Base-by-base conservation (phyloP, 2,888 invertebrate genomes). In the Alcis repandata region DNA sequence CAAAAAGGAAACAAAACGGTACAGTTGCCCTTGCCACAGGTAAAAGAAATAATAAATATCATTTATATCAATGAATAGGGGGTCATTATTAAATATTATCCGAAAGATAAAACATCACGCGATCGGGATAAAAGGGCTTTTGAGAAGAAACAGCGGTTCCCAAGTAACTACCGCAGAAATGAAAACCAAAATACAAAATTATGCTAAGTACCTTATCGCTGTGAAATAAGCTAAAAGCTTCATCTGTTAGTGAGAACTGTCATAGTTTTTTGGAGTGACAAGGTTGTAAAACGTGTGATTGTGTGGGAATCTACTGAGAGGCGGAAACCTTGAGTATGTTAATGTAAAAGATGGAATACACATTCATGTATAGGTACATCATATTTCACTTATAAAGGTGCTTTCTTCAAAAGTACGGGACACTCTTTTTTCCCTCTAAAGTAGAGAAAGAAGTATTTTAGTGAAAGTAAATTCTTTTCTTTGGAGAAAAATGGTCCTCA, bases 61-160 rank as follows among this genome's bases (percentile, higher is more conserved):
- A 66, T 56, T 56, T 58, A 68, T 68, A 78, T 75, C 61, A 78
- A 77, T 83, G 79, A 80, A 85, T 81, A 77, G 78, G 60, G 63
- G 61, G 74, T 80, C 74, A 76, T 83, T 79, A 82, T 75, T 73
- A 59, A 70, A 68, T 67, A 63, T 64, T 67, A 63, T 64, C 51
- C 74, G 63, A 76, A 78, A 79, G 74, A 79, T 76, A 80, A 69
- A 70, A 67, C 64, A 70, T 83, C 86, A 87, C 87, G 87, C 87
- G 77, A 86, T 74, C 65, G 56, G 59, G 49, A 71, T 59, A 80
- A 84, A 74, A 73, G 75, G 19, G 59, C 76, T 72, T 77, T 79
- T 78, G 67, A 74, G 46, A 36, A 22, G 33, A 36, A 56, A 60
- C 57, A 20, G 56, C 46, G 65, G 51, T 54, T 59, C n/a, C 38